These are phyloP conservation scores for Myopa tessellatipennis DNA, from an alignment of 2,888 invertebrate species.

Conservation along the genomic window DNA sequence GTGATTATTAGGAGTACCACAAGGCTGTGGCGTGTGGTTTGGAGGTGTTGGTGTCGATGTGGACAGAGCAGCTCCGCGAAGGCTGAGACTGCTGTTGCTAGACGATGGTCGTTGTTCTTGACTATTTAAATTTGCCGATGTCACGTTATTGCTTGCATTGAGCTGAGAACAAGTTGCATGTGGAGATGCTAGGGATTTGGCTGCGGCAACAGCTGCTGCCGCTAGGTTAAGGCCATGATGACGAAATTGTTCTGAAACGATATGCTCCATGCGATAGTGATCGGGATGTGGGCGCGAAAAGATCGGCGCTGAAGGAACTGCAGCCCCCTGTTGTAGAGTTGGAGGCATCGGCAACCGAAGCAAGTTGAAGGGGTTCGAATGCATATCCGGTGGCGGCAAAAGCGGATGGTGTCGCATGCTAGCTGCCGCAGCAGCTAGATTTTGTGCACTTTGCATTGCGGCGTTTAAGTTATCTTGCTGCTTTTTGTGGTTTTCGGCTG, in stretches of 20 bases:
- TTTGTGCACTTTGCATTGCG: slow-evolving; percentile 73
- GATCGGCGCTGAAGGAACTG: slow-evolving; percentile 78
- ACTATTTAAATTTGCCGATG: slow-evolving; percentile 50
- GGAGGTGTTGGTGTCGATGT: slow-evolving; percentile 54
- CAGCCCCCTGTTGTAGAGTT: slow-evolving; percentile 76
- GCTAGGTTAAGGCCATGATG: slow-evolving; percentile 83
- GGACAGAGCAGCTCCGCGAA: slow-evolving; percentile 66
- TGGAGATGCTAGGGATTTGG: slow-evolving; percentile 69
- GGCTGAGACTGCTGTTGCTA: slow-evolving; percentile 61
- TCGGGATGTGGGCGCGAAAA: slow-evolving; percentile 84
- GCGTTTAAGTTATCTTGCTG: slow-evolving; percentile 72
- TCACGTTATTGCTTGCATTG: slow-evolving; percentile 60
- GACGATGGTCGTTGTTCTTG: slow-evolving; percentile 69
- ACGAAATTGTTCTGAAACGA: slow-evolving; percentile 84
- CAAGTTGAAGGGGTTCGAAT: slow-evolving; percentile 79
- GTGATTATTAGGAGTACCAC: slow-evolving; percentile 60
- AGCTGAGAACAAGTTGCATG: slow-evolving; percentile 71
- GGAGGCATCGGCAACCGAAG: slow-evolving; percentile 83
- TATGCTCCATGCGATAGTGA: slow-evolving; percentile 86
- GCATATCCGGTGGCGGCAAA: slow-evolving; percentile 79
- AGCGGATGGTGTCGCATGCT: slow-evolving; percentile 76
- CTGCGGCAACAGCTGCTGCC: slow-evolving; percentile 78
- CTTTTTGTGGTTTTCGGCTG: slow-evolving; percentile 68
- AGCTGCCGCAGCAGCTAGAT: slow-evolving; percentile 62
- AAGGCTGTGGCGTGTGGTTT: background rate